Evolutionary conservation across 1,140 invertebrate species (phyloP).

Genomic region (Camponotus pennsylvanicus): DNA sequence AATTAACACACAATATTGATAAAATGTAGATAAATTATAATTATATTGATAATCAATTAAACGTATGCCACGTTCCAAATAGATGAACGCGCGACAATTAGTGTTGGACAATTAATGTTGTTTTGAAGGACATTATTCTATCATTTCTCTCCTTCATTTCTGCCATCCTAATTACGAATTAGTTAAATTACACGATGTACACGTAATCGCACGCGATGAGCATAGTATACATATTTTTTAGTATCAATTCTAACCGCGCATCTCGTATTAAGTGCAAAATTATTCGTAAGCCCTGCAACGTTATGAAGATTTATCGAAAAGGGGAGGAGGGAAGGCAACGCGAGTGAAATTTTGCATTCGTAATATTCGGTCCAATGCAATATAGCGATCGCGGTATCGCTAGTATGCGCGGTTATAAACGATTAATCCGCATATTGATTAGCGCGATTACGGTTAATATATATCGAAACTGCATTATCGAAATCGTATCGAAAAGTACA

Average conservation of each 20-base stretch:
- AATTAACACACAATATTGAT: background rate
- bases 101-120: background rate
- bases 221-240: background rate
- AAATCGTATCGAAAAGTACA: background rate
- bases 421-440: slow-evolving; percentile 35
- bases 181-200: background rate
- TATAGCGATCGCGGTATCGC: no score
- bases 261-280: background rate
- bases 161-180: background rate
- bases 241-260: background rate
- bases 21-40: background rate
- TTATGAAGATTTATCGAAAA: slow-evolving; percentile 17
- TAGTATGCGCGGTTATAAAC: background rate
- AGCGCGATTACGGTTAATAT: slow-evolving; percentile 23
- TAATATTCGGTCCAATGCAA: slow-evolving; percentile 6
- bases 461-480: background rate
- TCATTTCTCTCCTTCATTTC: background rate
- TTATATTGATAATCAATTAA: background rate
- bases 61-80: background rate
- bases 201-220: no score
- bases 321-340: background rate
- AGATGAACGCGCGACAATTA: background rate
- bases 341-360: slow-evolving; percentile 10
- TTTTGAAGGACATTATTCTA: background rate
- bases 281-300: background rate